Conservation (phyloP, 2,797 vertebrate genomes). For the Sebastes dallii region DNA sequence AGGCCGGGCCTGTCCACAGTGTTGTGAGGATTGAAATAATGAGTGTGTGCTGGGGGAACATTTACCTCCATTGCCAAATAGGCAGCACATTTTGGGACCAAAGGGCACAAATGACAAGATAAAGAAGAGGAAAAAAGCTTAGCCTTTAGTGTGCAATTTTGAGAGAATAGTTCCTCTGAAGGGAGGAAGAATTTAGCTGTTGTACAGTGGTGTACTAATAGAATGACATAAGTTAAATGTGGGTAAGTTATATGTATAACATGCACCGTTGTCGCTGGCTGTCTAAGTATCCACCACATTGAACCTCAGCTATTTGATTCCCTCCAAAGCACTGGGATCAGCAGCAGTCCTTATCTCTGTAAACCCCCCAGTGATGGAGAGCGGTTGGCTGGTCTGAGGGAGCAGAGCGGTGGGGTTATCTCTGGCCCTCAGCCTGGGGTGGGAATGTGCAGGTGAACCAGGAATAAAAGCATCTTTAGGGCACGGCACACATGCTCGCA, state of each 20-base stretch:
- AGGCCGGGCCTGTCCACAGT: conserved; percentile 61
- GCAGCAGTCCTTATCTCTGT: conserved; percentile 56
- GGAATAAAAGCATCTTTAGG: conserved; percentile 63
- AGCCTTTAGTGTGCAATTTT: conserved; percentile 4
- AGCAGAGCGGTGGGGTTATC: conserved; percentile 59
- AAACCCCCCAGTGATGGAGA: conserved; percentile 46
- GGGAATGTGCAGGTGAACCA: conserved; percentile 63
- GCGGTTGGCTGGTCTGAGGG: conserved; percentile 44
- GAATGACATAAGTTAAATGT: neutral
- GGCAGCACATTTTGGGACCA: conserved; percentile 44
- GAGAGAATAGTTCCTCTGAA: conserved; percentile 7
- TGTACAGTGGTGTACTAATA: neutral
- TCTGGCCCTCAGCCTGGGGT: conserved; percentile 48
- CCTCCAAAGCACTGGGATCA: conserved; percentile 42
- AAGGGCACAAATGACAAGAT: conserved; percentile 44
- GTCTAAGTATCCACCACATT: neutral
- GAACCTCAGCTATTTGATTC: conserved; percentile 46
- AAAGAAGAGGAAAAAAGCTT: conserved; percentile 1
- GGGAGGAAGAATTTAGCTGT: neutral
- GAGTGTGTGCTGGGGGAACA: conserved; percentile 65
- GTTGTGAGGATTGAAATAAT: conserved; percentile 76
- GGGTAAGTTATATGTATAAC: neutral
- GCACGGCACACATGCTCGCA: conserved; percentile 37
- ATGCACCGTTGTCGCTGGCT: conserved; percentile 5
- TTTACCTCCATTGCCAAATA: conserved; percentile 67